Conservation (phyloP, 2,113 vertebrate genomes). For the Notarius quadriscutis region DNA sequence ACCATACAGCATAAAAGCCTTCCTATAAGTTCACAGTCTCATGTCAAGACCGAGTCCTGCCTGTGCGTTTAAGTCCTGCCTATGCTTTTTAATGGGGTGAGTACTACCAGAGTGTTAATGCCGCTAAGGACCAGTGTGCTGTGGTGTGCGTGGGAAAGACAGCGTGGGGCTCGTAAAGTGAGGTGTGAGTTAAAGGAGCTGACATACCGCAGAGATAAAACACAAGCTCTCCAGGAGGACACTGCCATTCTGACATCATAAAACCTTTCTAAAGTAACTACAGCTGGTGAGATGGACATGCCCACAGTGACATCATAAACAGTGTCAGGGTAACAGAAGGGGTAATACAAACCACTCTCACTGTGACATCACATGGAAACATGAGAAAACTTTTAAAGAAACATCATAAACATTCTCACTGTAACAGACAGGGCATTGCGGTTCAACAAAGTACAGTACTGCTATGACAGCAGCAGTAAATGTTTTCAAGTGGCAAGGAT, state of each 20-base stretch:
- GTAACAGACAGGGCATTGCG: not conserved
- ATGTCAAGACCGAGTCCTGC: slow-evolving; percentile 27
- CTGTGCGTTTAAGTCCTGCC: slow-evolving; percentile 28
- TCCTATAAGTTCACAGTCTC: slow-evolving; percentile 41
- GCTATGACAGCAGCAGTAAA: slow-evolving; percentile 7
- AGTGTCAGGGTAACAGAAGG: slow-evolving; percentile 22
- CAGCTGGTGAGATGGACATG: slow-evolving; percentile 24
- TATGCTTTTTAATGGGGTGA: slow-evolving; percentile 36
- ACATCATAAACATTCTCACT: slow-evolving; percentile 22
- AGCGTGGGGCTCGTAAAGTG: slow-evolving; percentile 46
- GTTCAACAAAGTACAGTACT: not conserved
- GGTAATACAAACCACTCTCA: slow-evolving; percentile 14
- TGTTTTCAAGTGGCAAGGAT: not conserved
- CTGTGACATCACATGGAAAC: slow-evolving; percentile 40
- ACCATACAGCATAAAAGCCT: slow-evolving; percentile 2
- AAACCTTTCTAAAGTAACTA: slow-evolving; percentile 44
- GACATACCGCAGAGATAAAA: slow-evolving; percentile 49
- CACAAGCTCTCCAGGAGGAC: slow-evolving; percentile 50
- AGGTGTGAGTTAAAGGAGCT: slow-evolving; percentile 49
- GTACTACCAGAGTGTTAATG: slow-evolving; percentile 3
- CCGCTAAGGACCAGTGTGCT: slow-evolving; percentile 20
- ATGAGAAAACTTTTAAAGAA: slow-evolving; percentile 13
- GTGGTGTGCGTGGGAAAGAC: slow-evolving; percentile 36
- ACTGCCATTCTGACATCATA: slow-evolving; percentile 51
- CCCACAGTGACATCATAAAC: slow-evolving; percentile 46